phyloP scores from a whole-genome alignment of 2,113 vertebrate genomes.

The Cyphomyrus plagiostoma region DNA sequence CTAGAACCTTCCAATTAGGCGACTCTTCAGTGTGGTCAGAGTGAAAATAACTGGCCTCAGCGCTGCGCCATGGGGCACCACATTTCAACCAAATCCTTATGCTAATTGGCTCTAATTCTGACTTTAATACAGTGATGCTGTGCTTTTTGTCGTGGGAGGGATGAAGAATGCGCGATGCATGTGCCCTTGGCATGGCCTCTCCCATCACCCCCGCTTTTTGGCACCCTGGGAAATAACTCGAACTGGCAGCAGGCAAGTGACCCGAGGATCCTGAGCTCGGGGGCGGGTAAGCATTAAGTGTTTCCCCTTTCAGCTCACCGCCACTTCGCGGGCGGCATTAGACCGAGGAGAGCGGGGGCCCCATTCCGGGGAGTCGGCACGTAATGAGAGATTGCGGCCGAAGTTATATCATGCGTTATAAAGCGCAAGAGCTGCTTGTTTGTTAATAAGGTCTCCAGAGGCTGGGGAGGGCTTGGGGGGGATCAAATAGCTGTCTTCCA shows the following conservation, averaged over 20 bases:
- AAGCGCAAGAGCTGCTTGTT: conserved; percentile 58
- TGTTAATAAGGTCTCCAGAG: conserved; percentile 63
- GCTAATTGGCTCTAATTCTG: neutral
- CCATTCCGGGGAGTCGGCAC: conserved; percentile 48
- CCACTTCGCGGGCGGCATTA: conserved; percentile 51
- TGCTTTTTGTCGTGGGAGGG: neutral
- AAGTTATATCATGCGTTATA: conserved; percentile 62
- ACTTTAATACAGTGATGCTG: neutral
- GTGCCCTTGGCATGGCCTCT: neutral
- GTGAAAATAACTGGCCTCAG: neutral
- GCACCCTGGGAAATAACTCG: neutral
- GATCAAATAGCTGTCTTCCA: conserved; percentile 51
- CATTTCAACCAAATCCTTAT: neutral
- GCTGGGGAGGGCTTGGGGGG: conserved; percentile 29
- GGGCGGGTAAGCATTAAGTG: conserved; percentile 13
- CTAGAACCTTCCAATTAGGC: neutral
- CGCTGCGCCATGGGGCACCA: neutral
- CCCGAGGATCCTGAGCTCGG: conserved; percentile 46
- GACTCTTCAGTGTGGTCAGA: neutral
- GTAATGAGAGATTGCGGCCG: conserved; percentile 61
- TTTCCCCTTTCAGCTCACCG: conserved; percentile 52
- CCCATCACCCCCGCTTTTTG: neutral
- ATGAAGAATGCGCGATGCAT: neutral
- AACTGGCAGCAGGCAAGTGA: conserved; percentile 28
- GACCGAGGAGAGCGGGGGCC: conserved; percentile 43